Evolutionary conservation across 1,140 invertebrate genomes (phyloP), one percentile per base, ranked within the genome.

Genomic region (Triops longicaudatus): DNA sequence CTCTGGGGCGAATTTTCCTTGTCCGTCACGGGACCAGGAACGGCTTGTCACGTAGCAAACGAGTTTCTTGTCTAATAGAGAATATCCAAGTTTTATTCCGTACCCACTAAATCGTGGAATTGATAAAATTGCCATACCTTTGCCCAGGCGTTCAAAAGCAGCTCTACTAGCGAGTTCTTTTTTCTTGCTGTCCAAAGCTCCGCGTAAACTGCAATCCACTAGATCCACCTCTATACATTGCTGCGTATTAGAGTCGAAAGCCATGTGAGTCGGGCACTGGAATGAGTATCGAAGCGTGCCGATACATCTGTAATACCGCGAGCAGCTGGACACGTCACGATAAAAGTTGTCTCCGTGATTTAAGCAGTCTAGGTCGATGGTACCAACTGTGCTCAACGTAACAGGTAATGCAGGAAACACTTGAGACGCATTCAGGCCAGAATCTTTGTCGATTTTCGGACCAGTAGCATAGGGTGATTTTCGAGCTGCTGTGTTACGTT

Each of bases 11-110:
- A 93, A 96, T 83, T 92, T 91, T 10, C 91, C 93, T 77, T 91
- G 90, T 0, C 87, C 90, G 80, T 92, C 91, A 72, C 95, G 87
- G 81, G 95, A 94, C 82, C 93, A 90, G 0, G 93, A 89, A 94
- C 94, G 96, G 80, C 91, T 96, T 1, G 93, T 93, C 80, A 95
- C 87, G 81, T 96, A 96, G 83, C 95, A 97, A 0, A 95, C 88
- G 0, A 96, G 89, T 79, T 87, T 87, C 4, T 84, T 82, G 27
- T 14, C 72, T 77, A 74, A 10, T 72, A 37, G 37, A 26, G 26
- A 77, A n/a, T 28, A 1, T 22, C n/a, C 71, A 10, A 12, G n/a
- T 43, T 27, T 27, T 42, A 72, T 14, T 31, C 12, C 63, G n/a
- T 9, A 27, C 12, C n/a, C 11, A 17, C 0, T 28, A 63, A 76